These are phyloP conservation scores for Coelogynopora nodosa DNA, from an alignment of 2,888 invertebrate genomes.

Conservation along the genomic window DNA sequence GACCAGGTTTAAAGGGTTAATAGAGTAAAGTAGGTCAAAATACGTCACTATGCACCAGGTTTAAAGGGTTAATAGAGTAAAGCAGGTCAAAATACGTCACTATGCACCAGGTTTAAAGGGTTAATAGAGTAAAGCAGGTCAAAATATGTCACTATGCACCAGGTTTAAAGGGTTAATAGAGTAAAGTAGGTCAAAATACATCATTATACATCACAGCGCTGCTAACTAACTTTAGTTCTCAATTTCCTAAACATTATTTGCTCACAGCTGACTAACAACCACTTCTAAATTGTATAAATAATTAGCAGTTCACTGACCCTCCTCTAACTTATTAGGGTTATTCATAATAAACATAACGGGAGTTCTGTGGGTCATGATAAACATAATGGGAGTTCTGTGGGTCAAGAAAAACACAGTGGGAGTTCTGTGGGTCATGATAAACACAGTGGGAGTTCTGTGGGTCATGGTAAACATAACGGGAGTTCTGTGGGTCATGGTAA, in stretches of 20 bases:
- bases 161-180: not conserved
- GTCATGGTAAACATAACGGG: not conserved
- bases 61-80: no score
- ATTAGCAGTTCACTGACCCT: not conserved
- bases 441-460: not conserved
- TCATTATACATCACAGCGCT: not conserved
- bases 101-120: no score
- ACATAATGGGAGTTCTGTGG: not conserved
- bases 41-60: no score
- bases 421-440: not conserved
- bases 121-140: no score
- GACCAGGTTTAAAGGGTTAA: no score
- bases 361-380: not conserved
- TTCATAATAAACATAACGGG: not conserved
- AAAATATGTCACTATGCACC: no score
- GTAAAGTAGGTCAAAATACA: not conserved
- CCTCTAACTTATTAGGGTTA: not conserved
- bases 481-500: not conserved
- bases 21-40: no score
- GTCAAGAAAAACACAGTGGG: not conserved
- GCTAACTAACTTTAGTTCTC: not conserved
- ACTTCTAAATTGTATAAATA: not conserved
- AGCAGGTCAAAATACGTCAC: no score
- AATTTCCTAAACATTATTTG: not conserved
- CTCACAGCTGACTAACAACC: not conserved